phyloP scores from a whole-genome alignment of 2,113 vertebrate genomes.

The Osmerus mordax region DNA sequence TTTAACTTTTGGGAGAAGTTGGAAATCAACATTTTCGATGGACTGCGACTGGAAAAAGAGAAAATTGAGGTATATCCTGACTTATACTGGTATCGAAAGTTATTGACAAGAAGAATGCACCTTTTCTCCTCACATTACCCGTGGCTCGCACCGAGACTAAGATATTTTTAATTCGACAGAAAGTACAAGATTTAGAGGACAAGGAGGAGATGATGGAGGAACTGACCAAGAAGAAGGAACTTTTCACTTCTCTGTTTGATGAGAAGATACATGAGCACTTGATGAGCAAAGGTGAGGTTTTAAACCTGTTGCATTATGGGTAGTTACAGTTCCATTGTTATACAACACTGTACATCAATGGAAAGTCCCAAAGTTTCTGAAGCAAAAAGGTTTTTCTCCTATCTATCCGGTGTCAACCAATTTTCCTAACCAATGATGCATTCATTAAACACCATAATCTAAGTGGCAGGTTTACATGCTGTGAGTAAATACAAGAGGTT shows the following conservation, averaged over 20 bases:
- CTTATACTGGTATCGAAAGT: neutral
- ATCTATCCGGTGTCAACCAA: neutral
- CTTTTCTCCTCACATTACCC: neutral
- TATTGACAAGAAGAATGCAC: neutral
- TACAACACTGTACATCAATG: neutral
- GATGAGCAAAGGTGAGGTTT: constrained; percentile 81
- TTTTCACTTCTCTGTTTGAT: constrained; percentile 86
- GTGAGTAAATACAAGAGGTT: neutral
- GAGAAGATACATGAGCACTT: constrained; percentile 90
- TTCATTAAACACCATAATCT: neutral
- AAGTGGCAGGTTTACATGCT: too few species aligned
- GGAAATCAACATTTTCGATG: constrained; percentile 81
- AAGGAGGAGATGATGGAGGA: constrained; percentile 84
- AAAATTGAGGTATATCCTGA: constrained; percentile 76
- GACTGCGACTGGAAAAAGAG: constrained; percentile 77
- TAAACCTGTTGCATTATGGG: neutral
- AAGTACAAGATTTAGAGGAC: constrained; percentile 77
- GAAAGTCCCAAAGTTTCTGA: neutral
- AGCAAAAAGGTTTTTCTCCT: neutral
- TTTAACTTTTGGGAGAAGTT: constrained; percentile 95
- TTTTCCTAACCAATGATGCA: neutral
- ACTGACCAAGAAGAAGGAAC: constrained; percentile 81
- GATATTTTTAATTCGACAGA: neutral
- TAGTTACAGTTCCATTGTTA: neutral
- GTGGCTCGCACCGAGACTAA: neutral